Evolutionary conservation across 1,140 invertebrate species (phyloP).

Genomic region (Lucilia cuprina): DNA sequence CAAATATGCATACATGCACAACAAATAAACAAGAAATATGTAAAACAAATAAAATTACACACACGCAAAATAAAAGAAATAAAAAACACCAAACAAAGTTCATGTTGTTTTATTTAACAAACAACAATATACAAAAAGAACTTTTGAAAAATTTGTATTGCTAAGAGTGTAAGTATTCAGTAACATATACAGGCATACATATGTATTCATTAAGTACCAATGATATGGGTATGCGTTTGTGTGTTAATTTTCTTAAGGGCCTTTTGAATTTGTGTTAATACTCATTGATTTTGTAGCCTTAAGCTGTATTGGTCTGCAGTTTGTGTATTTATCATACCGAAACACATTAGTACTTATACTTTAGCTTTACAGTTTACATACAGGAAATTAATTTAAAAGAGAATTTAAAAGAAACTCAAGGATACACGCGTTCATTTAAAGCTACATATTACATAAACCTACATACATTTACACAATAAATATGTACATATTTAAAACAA

Average conservation of each 20-base stretch:
- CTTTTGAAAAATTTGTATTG: background rate
- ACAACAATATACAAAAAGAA: background rate
- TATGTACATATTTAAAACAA: too few relatives aligned
- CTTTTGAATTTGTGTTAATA: background rate
- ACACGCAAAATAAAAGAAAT: background rate
- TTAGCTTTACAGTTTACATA: background rate
- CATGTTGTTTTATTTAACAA: background rate
- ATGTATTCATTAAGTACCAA: background rate
- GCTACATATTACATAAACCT: too few relatives aligned
- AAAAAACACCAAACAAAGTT: background rate
- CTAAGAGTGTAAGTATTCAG: background rate
- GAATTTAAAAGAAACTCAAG: background rate
- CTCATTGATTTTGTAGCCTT: background rate
- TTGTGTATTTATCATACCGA: background rate
- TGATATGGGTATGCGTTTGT: background rate
- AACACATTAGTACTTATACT: background rate
- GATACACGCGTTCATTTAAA: too few relatives aligned
- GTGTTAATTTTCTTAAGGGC: background rate
- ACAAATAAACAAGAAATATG: background rate
- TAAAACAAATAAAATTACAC: background rate
- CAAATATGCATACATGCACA: too few relatives aligned
- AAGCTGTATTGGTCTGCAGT: background rate
- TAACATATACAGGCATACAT: background rate
- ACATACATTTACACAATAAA: too few relatives aligned
- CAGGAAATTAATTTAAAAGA: slow-evolving; percentile 10